phyloP scores from a whole-genome alignment of 2,797 vertebrate genomes.

The Diglossa cyanea region DNA sequence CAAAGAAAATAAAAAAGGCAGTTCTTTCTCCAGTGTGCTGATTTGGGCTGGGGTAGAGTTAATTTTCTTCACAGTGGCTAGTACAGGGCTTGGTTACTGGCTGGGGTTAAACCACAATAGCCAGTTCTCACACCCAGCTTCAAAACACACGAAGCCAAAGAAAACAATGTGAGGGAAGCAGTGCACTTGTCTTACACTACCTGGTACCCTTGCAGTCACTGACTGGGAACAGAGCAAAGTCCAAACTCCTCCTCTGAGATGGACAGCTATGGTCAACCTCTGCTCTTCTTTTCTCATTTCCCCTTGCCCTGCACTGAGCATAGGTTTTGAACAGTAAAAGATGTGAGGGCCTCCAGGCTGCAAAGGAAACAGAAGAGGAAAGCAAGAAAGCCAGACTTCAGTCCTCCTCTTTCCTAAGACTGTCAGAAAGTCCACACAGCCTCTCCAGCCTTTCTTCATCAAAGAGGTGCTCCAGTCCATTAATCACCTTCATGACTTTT shows the following conservation, averaged over 20 bases:
- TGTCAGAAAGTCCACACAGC: neutral
- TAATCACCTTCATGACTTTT: neutral
- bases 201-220: neutral
- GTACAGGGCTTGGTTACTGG: neutral
- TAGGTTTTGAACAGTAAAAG: neutral
- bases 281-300: neutral
- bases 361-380: neutral
- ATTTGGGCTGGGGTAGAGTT: neutral
- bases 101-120: neutral
- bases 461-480: neutral
- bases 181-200: neutral
- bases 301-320: accelerated
- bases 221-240: neutral
- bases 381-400: neutral
- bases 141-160: neutral
- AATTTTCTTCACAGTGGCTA: neutral
- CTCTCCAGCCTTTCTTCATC: neutral
- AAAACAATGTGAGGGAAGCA: neutral
- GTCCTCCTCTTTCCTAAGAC: neutral
- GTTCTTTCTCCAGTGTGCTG: neutral
- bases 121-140: neutral
- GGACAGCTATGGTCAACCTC: neutral
- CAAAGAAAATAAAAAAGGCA: neutral
- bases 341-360: neutral
- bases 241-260: neutral